A percentile compares a stretch with the other conserved stretches of the same genome.
phyloP scores from a whole-genome alignment of 2,888 invertebrate species.

The Diarsia rubi region DNA sequence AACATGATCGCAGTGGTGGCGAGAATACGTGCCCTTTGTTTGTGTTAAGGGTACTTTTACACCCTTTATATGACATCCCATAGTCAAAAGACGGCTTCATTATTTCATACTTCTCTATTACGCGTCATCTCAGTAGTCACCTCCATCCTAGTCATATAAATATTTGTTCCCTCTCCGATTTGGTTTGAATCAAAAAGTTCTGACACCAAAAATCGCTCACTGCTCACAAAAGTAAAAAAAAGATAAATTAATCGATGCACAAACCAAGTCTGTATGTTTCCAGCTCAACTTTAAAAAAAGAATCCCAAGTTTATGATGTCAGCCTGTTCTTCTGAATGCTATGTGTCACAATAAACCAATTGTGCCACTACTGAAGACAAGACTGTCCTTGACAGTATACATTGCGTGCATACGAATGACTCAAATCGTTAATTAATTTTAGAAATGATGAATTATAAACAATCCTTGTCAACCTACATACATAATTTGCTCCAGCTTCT shows the following conservation, averaged over 20 bases:
- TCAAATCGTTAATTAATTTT: slow-evolving; percentile 44
- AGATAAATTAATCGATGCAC: neutral
- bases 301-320: slow-evolving; percentile 30
- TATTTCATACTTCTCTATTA: too few relatives aligned
- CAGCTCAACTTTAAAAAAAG: slow-evolving; percentile 1
- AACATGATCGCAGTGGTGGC: too few relatives aligned
- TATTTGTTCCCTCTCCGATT: neutral
- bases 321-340: slow-evolving; percentile 26
- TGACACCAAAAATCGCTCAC: neutral
- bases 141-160: neutral
- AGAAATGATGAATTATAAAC: slow-evolving; percentile 42
- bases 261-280: slow-evolving; percentile 17
- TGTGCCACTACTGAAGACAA: slow-evolving; percentile 31
- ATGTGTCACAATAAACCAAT: slow-evolving; percentile 47
- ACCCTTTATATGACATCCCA: too few relatives aligned
- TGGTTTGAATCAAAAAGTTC: neutral
- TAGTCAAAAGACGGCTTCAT: too few relatives aligned
- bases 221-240: neutral
- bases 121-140: too few relatives aligned
- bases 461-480: slow-evolving; percentile 1
- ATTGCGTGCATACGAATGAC: slow-evolving; percentile 36
- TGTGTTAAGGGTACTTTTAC: too few relatives aligned
- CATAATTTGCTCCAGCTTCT: neutral
- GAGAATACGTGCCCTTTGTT: too few relatives aligned
- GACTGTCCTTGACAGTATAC: slow-evolving; percentile 41